Evolutionary conservation across 2,797 vertebrate species (phyloP), one percentile per base, ranked within the genome.

Genomic region (Liasis olivaceus): DNA sequence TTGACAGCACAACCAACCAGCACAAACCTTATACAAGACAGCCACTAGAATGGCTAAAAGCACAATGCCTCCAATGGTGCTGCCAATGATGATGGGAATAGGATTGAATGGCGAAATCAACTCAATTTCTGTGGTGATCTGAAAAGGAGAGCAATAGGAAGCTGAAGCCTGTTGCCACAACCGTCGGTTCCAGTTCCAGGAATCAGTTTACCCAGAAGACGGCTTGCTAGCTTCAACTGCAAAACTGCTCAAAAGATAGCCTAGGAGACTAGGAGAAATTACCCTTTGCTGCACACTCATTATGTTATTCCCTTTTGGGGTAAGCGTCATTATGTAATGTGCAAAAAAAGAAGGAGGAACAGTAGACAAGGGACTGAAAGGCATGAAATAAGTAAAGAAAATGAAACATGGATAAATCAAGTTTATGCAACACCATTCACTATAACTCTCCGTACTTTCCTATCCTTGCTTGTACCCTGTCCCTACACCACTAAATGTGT

Each of bases 101-200:
- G 47, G 89, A 17, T 91, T 59, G 69, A 93, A 93, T 0, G 89
- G 92, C 0, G 89, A 93, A 84, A 91, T 93, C 13, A 93, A 54
- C 60, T 93, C 92, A 5, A 93, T 26, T 85, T 85, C 69, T n/a
- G 92, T 93, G 28, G 2, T 59, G 86, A 93, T 88, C 92, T 93
- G 92, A n/a, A 88, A 84, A 66, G 12, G 51, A 93, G 86, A 91
- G 64, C 2, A 28, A 36, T 3, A 31, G 64, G 28, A 51, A 14
- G 60, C 14, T 28, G 9, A 66, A 56, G 1, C 22, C 9, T 56
- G 14, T 47, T 11, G 42, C 22, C 54, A 26, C 24, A 93, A 63
- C 15, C 14, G 2, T 42, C 22, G 2, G 17, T 20, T 56, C 47
- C 86, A 15, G 63, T 26, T 42, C 8, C 22, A 42, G 36, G 36